Conservation (phyloP, 2,113 vertebrate species). For the Natator depressus region DNA sequence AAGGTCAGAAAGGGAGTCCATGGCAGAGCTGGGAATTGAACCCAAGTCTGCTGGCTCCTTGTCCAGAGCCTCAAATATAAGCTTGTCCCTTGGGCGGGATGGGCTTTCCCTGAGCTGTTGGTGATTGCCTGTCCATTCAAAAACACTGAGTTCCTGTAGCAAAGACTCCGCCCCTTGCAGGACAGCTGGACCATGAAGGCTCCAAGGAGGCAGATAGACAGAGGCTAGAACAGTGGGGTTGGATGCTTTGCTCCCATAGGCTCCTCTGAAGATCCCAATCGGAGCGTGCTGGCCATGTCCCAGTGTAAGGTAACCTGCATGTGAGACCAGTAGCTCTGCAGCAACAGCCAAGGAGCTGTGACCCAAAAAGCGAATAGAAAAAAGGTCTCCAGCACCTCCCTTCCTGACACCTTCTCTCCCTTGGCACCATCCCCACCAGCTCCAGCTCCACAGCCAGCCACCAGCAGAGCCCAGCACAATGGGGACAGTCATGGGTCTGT, state of each 20-base stretch:
- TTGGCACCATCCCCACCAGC: neutral
- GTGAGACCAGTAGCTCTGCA: neutral
- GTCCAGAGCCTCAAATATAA: neutral
- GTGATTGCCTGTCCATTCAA: neutral
- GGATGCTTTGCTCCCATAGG: neutral
- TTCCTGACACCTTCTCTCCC: neutral
- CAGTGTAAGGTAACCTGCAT: too few relatives aligned
- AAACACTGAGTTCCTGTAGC: neutral
- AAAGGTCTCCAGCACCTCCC: neutral
- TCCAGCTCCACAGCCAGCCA: neutral
- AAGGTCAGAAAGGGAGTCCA: neutral
- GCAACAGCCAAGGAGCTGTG: neutral
- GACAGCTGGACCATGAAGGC: neutral
- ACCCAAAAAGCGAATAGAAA: neutral
- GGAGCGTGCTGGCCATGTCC: too few relatives aligned
- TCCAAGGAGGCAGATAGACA: neutral
- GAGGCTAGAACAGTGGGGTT: neutral
- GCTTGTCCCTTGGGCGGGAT: too few relatives aligned
- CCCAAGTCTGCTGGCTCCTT: neutral
- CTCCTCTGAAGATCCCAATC: neutral
- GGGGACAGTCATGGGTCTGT: neutral
- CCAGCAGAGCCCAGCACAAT: neutral
- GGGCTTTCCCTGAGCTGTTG: neutral
- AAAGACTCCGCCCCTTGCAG: neutral
- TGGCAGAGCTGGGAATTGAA: neutral